Evolutionary conservation across 2,888 invertebrate genomes (phyloP), one percentile per base, ranked within the genome.

Genomic region (Latheticus oryzae): DNA sequence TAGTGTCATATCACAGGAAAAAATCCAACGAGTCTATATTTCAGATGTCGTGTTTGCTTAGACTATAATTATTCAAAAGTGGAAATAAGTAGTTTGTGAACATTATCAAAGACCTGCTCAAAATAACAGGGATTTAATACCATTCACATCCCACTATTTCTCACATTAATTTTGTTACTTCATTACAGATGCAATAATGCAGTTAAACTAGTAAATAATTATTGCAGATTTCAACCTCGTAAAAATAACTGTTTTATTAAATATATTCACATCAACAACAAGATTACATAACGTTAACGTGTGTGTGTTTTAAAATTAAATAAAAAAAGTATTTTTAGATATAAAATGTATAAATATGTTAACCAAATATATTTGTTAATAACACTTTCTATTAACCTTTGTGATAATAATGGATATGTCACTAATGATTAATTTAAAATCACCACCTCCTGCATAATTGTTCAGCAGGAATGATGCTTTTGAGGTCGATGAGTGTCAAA

Each of bases 161-260:
- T 47, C 33, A 47, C 33, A 47, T 47, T 33, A 33, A 35, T 47
- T 33, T 47, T 24, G 35, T 24, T 33, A 17, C 23, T 35, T 47
- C 21, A 47, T 47, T 47, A 47, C 5, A 21, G 32, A 47, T 47
- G 33, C 33, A 47, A 16, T 35, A 47, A 47, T 47, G 47, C 35
- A 35, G 47, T 32, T 33, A 23, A 21, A 35, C 47, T 11, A 47
- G 47, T 35, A 24, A 47, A 47, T 33, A 23, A 35, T 47, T 32
- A 24, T 23, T 47, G 47, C 32, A 40, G 30, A 43, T 19, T 40
- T 13, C 40, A 43, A 30, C 17, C 30, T 32, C 21, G 32, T 30
- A 45, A 32, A 45, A 45, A 45, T 45, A 45, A 45, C 45, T 45
- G 45, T 45, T 45, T 45, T 42, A 40, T 40, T 24, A 28, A 28